Evolutionary conservation across 2,113 vertebrate species (phyloP), one percentile per base, ranked within the genome.

Genomic region (Oncorhynchus keta): DNA sequence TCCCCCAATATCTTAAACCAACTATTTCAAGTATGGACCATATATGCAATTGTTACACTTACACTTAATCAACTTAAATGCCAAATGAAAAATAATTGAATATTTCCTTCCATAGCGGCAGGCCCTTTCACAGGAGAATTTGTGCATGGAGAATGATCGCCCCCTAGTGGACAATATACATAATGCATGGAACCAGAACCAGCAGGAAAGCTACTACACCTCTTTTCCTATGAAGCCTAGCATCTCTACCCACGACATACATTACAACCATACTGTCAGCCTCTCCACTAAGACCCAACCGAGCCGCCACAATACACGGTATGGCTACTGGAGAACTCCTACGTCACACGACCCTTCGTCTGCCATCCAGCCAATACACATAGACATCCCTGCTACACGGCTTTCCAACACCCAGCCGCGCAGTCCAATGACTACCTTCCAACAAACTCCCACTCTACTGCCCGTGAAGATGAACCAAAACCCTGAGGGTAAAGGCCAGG

Each of bases 251-350:
- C 94, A 96, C 49, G 93, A 97, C 75, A 67, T 91, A 73, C 94
- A 95, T 62, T 89, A 93, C 70, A 94, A 95, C 75, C 89, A 87
- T 55, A 55, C 51, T 55, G 51, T 55, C 70, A 88, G 86, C 4
- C 92, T 91, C 0, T 83, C 93, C 48, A 87, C 91, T 0, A 90
- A 92, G 14, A 90, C 87, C 0, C 94, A 91, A 78, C 93, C 92
- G 12, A 55, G 68, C 16, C 78, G 91, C 76, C 90, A 85, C 59
- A 95, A 89, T 69, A 95, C 93, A 4, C 91, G 93, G 4, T 94
- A 95, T 3, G 94, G 94, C 4, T 89, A 95, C 0, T 98, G 96
- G 96, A 96, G 95, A 84, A 94, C 94, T 2, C 96, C 96, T 0
- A 89, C 93, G 5, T 30, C 86, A 0, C 89, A 90, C 71, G 90